Conservation (phyloP, 2,797 vertebrate genomes). For the Vespertilio murinus region DNA sequence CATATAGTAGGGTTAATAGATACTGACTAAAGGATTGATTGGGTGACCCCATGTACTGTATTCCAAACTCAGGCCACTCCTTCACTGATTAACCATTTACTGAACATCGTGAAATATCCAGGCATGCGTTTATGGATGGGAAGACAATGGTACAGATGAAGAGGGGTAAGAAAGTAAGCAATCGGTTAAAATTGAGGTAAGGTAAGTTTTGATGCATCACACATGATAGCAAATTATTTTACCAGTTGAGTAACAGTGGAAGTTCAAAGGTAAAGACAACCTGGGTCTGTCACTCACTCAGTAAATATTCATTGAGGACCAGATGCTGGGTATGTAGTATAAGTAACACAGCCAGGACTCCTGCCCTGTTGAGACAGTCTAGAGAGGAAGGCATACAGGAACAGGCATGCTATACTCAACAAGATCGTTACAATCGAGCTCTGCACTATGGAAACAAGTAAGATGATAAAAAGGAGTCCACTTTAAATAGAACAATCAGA, state of each 20-base stretch:
- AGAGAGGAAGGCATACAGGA: background rate
- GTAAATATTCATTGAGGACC: background rate
- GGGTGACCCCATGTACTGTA: background rate
- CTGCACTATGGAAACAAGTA: background rate
- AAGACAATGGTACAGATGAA: background rate
- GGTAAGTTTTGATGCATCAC: background rate
- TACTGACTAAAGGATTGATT: background rate
- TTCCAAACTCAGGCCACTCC: background rate
- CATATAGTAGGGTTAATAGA: background rate
- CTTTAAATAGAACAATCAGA: background rate
- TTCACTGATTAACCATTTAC: background rate
- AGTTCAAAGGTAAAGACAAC: background rate
- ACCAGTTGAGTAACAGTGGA: background rate
- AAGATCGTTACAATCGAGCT: background rate
- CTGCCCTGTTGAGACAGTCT: background rate
- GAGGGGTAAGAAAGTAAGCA: background rate
- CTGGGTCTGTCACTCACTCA: background rate
- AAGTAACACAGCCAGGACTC: background rate
- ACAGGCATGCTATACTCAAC: background rate
- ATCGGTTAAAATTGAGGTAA: background rate
- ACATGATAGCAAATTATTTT: background rate
- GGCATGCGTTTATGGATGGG: background rate
- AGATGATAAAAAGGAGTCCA: background rate
- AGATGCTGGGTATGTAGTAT: background rate
- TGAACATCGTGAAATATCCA: background rate